Evolutionary conservation across 2,113 vertebrate genomes (phyloP), one percentile per base, ranked within the genome.

Genomic region (Scytalopus superciliaris): DNA sequence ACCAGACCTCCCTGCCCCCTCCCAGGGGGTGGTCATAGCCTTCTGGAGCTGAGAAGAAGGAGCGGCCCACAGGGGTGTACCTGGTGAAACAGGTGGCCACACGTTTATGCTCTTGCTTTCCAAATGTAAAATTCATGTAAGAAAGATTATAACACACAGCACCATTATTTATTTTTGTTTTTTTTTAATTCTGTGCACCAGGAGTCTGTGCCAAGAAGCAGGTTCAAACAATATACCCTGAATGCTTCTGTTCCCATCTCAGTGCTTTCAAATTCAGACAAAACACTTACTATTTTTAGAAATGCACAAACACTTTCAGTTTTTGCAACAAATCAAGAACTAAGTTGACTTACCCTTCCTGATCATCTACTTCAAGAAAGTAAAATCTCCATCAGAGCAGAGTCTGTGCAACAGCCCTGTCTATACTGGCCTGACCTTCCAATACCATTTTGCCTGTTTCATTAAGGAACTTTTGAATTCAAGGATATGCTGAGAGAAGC

Each of bases 11-110:
- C 96, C 99, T 98, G 64, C 99, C 99, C 3, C 99, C 99, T 63
- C 99, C 99, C 89, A 99, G 95, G 85, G 99, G 99, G 96, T 99
- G 99, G 96, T 99, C 99, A 21, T 99, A 99, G 72, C 99, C 99
- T 98, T 99, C 99, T 7, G 99, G 99, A 92, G 99, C 99, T 8
- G 99, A 99, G 98, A 99, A 99, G 96, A 99, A 99, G 56, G 99
- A 99, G 63, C 99, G 99, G n/a, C 99, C 99, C 93, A 99, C 99
- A 30, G 99, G 99, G 37, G 99, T 99, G 93, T 99, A 99, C 97
- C 99, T 99, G 92, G 53, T 17, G 88, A 81, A 85, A 94, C 63
- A 96, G 90, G 47, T 2, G 45, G 42, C 12, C 74, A 80, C 69
- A 64, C 3, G 11, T 53, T 87, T 49, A 96, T 23, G 76, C 28